A percentile compares a stretch with the other conserved stretches of the same genome.
phyloP scores from a whole-genome alignment of 2,888 invertebrate genomes.

The Cataglyphis livida region DNA sequence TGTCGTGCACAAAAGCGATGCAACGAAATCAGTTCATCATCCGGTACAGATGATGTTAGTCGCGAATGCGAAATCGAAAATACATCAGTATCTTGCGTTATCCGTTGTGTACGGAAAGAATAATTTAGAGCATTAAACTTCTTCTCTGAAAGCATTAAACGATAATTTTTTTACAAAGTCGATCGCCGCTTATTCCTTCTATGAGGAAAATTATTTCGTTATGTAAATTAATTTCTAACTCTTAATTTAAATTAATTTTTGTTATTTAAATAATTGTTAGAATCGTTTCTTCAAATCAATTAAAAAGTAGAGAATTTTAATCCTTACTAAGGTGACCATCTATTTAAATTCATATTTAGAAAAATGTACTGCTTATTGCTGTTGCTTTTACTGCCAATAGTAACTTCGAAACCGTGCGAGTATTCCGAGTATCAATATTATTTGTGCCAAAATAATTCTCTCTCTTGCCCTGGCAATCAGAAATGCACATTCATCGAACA shows the following conservation, averaged over 20 bases:
- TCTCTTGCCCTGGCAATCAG: conserved; percentile 73
- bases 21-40: conserved; percentile 59
- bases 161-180: conserved; percentile 2
- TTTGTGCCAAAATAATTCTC: conserved; percentile 38
- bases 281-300: too few species aligned
- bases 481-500: conserved; percentile 73
- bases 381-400: conserved; percentile 22
- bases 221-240: background rate
- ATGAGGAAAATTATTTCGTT: background rate
- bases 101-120: background rate
- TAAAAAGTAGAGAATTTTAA: background rate
- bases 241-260: too few species aligned
- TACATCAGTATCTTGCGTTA: background rate
- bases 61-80: conserved; percentile 20
- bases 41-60: conserved; percentile 54
- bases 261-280: too few species aligned
- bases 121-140: background rate
- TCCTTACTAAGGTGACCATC: background rate
- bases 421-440: conserved; percentile 23
- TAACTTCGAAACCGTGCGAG: background rate
- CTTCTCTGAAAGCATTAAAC: background rate
- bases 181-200: background rate
- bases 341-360: background rate
- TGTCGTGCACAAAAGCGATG: conserved; percentile 41
- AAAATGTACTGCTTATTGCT: conserved; percentile 25